Base-by-base conservation (phyloP, 2,888 invertebrate genomes). In the Hirtodrosophila trivittata region DNA sequence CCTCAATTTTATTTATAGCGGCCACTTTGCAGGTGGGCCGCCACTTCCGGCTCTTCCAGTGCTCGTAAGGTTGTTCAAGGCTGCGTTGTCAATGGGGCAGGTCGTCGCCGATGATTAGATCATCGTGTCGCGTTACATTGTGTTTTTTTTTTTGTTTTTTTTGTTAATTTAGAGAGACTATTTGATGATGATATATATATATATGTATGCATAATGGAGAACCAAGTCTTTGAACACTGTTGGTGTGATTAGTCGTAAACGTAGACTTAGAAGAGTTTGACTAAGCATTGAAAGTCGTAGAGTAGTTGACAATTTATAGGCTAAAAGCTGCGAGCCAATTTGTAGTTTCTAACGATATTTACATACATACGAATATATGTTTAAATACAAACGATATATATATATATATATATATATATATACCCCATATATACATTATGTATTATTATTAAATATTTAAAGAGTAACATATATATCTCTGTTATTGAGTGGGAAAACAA, bases 151-250 rank as follows among this genome's bases (percentile, higher is more conserved):
- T 21, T 21, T 21, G 18, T 21, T 55, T 21, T 21, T 21, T 21
- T 21, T 21, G 18, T 21, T 21, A n/a, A n/a, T 21, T 21, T 2
- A 21, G 18, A 21, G 18, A 21, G 18, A 21, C 18, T 21, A 21
- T 21, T 21, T 21, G 18, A 28, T 28, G 5, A 9, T 3, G 1
- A 28, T 28, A 28, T 28, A 28, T 28, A 28, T n/a, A 28, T 28
- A 28, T 8, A 28, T 28, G 5, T 28, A 28, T 28, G 28, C 8
- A 18, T n/a, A 18, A 80, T 69, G 62, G 81, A 82, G 81, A 82
- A 67, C 64, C 67, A 82, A 82, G 81, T 82, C 81, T 82, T 82
- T 51, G 64, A 73, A 86, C 81, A 75, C 87, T 75, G 60, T 85
- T 75, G 80, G 87, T 86, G 81, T 85, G 67, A 67, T 66, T 87